Evolutionary conservation across 35 echinoderm and acorn worm species (phyloP).

Genomic region (Eucidaris tribuloides): DNA sequence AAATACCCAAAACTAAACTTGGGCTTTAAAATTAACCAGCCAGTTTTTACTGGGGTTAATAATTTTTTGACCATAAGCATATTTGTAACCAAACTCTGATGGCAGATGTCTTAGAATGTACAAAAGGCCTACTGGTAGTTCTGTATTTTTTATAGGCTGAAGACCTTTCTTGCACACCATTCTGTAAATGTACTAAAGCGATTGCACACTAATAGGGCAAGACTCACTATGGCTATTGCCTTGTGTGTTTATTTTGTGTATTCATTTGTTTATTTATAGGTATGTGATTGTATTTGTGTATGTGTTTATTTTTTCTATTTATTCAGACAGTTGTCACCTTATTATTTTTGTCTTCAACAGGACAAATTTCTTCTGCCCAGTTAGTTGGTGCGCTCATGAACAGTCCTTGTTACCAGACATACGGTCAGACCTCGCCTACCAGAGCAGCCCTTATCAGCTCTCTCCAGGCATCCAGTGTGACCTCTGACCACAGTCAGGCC

Average conservation of each 20-base stretch:
- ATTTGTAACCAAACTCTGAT: no score
- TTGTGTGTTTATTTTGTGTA: neutral
- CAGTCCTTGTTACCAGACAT: neutral
- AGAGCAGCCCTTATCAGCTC: neutral
- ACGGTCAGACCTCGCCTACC: neutral
- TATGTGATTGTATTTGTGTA: neutral
- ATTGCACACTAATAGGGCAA: neutral
- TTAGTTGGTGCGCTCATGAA: neutral
- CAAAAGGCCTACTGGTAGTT: no score
- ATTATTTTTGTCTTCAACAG: neutral
- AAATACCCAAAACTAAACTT: no score
- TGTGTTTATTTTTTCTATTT: neutral
- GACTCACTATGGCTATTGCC: neutral
- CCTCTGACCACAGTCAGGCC: neutral
- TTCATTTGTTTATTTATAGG: neutral
- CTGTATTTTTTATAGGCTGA: no score
- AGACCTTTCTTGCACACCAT: neutral
- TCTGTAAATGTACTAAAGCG: neutral
- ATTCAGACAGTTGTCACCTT: neutral
- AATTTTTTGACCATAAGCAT: no score
- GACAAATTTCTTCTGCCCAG: neutral
- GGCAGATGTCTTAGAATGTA: no score
- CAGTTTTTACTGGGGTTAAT: no score
- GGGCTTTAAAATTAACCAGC: no score
- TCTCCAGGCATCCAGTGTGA: conserved; percentile 2